Conservation (phyloP, 64 coral and sea anemone species). For the Montipora capricornis region DNA sequence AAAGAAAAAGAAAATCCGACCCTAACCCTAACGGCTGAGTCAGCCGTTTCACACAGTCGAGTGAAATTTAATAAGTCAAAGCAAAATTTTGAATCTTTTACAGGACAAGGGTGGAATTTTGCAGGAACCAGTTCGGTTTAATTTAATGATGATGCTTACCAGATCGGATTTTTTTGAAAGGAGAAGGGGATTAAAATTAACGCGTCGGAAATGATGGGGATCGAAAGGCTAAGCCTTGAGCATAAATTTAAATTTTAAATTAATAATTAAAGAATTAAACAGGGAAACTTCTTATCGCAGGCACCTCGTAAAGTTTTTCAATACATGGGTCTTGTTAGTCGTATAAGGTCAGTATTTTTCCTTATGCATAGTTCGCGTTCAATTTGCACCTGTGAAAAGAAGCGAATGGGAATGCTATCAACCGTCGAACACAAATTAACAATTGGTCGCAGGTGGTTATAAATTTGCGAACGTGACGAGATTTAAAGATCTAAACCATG, state of each 20-base stretch:
- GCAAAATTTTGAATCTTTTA: neutral
- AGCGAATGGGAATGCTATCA: too few species aligned
- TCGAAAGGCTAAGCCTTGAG: neutral
- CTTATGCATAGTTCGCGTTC: too few species aligned
- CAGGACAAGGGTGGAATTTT: neutral
- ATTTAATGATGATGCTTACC: neutral
- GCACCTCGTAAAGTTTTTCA: neutral
- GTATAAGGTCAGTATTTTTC: neutral
- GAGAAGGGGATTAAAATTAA: neutral
- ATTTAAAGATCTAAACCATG: too few species aligned
- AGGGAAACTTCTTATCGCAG: neutral
- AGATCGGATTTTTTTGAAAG: neutral
- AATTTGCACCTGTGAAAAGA: too few species aligned
- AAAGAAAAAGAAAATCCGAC: too few species aligned
- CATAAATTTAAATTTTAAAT: neutral
- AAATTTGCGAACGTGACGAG: too few species aligned
- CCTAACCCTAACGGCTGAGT: too few species aligned
- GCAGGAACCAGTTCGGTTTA: neutral
- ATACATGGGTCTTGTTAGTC: neutral
- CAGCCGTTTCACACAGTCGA: neutral
- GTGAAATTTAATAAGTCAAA: neutral
- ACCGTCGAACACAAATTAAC: too few species aligned
- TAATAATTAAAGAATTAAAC: neutral
- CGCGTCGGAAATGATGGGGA: neutral
- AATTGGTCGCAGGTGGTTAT: too few species aligned